Percentiles rank a stretch among this genome's conserved stretches.
phyloP scores from a whole-genome alignment of 1,140 invertebrate species.

The Microvelia longipes region DNA sequence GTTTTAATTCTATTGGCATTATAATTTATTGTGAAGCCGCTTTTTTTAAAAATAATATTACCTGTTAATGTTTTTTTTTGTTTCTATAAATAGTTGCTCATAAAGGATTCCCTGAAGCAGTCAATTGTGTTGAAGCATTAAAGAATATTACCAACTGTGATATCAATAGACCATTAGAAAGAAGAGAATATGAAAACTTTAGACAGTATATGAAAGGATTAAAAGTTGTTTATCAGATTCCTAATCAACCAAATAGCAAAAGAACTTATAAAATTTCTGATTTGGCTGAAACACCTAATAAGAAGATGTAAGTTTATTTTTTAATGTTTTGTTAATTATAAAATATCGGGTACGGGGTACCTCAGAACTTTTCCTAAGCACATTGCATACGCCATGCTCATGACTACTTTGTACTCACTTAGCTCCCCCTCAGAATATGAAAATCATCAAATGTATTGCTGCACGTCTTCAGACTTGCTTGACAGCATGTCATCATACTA shows the following conservation, averaged over 20 bases:
- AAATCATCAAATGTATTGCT: too few relatives aligned
- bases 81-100: slow-evolving; percentile 44
- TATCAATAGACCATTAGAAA: background rate
- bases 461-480: too few relatives aligned
- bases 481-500: too few relatives aligned
- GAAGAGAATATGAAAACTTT: slow-evolving; percentile 9
- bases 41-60: too few relatives aligned
- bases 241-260: slow-evolving; percentile 27
- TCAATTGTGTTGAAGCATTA: slow-evolving; percentile 9
- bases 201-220: slow-evolving; percentile 21
- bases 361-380: too few relatives aligned
- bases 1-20: too few relatives aligned
- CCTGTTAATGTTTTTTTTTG: background rate
- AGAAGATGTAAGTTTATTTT: background rate
- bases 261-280: slow-evolving; percentile 35
- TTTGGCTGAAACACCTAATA: background rate
- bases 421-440: too few relatives aligned
- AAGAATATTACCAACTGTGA: background rate
- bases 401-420: too few relatives aligned
- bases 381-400: too few relatives aligned
- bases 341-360: too few relatives aligned
- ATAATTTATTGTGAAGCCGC: too few relatives aligned
- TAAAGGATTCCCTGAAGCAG: slow-evolving; percentile 43
- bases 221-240: slow-evolving; percentile 35
- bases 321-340: background rate